phyloP scores from a whole-genome alignment of 2,888 invertebrate genomes.

The Pristionchus japonicus region DNA sequence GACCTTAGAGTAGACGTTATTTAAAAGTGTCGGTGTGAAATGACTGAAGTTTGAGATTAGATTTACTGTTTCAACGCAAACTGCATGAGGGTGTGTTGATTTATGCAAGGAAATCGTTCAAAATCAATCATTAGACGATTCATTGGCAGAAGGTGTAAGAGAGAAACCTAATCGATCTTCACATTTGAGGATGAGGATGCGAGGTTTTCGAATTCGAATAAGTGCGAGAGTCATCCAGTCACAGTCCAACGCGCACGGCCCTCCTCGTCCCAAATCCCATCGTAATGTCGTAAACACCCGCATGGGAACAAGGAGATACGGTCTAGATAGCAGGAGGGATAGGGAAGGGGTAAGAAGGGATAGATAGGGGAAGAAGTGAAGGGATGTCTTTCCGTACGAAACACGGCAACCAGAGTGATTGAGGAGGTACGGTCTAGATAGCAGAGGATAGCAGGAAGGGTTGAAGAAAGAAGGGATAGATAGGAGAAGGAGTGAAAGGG shows the following conservation, averaged over 20 bases:
- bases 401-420: background rate
- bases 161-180: background rate
- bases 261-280: background rate
- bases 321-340: background rate
- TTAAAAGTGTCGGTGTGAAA: too few species aligned
- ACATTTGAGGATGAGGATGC: background rate
- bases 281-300: conserved; percentile 31
- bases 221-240: background rate
- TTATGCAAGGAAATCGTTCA: background rate
- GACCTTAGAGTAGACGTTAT: too few species aligned
- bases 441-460: background rate
- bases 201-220: background rate
- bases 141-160: background rate
- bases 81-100: background rate
- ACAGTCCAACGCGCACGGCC: background rate
- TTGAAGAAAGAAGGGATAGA: background rate
- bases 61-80: too few species aligned
- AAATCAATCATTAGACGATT: background rate
- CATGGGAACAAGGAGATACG: conserved; percentile 13
- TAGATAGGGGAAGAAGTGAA: background rate
- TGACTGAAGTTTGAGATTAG: too few species aligned
- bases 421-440: too few species aligned
- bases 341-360: background rate
- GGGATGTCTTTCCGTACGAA: background rate
- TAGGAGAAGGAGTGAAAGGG: background rate